phyloP scores from a whole-genome alignment of 2,888 invertebrate genomes.

The Pseudococcus longispinus region DNA sequence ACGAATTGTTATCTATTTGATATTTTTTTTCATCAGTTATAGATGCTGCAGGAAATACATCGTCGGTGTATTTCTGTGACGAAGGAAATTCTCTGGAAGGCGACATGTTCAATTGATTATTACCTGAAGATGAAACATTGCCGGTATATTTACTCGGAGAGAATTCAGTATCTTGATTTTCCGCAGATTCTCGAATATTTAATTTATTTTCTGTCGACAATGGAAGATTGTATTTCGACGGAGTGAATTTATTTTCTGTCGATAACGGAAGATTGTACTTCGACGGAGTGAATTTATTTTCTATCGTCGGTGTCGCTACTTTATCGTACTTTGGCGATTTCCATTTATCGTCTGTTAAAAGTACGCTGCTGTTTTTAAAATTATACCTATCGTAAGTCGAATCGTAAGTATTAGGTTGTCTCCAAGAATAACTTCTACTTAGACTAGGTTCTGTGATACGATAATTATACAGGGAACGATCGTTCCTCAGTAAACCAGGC shows the following conservation, averaged over 20 bases:
- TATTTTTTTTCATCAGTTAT: background rate
- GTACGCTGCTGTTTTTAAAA: background rate
- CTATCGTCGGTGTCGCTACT: background rate
- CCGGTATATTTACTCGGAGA: background rate
- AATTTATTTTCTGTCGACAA: background rate
- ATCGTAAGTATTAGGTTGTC: background rate
- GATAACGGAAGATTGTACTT: background rate
- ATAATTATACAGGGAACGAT: conserved; percentile 31
- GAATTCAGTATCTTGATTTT: background rate
- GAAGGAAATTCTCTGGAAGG: background rate
- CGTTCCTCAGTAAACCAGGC: background rate
- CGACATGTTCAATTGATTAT: background rate
- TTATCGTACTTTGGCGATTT: background rate
- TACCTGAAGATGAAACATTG: background rate
- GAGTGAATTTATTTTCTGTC: background rate
- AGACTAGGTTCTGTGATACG: background rate
- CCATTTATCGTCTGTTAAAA: background rate
- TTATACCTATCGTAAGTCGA: background rate
- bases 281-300: background rate
- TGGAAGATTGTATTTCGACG: background rate
- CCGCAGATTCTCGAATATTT: background rate
- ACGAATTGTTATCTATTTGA: background rate
- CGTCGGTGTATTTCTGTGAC: background rate
- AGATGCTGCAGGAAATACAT: background rate
- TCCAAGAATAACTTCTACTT: background rate